Evolutionary conservation across 30 jellyfish, hydroid and myxozoan genomes (phyloP), one percentile per base, ranked within the genome.

Genomic region (Turritopsis dohrnii): DNA sequence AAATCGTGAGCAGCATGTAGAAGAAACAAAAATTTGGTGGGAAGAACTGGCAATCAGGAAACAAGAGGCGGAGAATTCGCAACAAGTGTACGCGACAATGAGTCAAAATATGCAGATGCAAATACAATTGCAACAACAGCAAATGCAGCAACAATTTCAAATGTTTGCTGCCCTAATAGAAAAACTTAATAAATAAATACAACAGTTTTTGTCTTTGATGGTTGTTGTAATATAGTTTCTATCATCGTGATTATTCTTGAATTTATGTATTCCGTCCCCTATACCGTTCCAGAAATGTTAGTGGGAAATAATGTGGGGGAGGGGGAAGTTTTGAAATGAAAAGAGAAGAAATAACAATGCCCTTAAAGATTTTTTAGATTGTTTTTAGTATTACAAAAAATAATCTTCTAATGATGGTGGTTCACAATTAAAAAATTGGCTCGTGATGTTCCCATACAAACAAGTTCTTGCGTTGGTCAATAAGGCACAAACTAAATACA

Each of bases 401-500:
- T 66, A 66, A n/a, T n/a, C n/a, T n/a, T 69, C 77, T 69, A 69
- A 1, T 1, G 19, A 60, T 0, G 1, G 77, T 69, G 77, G 77
- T 66, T 66, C 76, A 66, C 77, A 69, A 69, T 69, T 69, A 69
- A 69, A 69, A n/a, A 69, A 69, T 7, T 21, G 19, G 21, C 0
- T 18, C 21, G 73, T 60, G 22, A 60, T 60, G 21, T 60, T 60
- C 0, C 73, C 73, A 60, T 60, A n/a, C 85, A 80, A 54, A 66
- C 88, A 81, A 66, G 66, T 66, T 21, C 8, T 18, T 23, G 88
- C 88, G 29, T 1, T 80, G 21, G 0, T 52, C 0, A 80, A 85
- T 27, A 80, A 53, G 18, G 87, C 87, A 65, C 88, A 81, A 4
- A 65, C 71, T 18, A 53, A 71, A 82, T 83, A 83, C 87, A 83